A percentile compares a stretch with the other conserved stretches of the same genome.
These are phyloP conservation scores for Ispidina picta DNA, from an alignment of 2,797 vertebrate genomes.

Conservation along the genomic window DNA sequence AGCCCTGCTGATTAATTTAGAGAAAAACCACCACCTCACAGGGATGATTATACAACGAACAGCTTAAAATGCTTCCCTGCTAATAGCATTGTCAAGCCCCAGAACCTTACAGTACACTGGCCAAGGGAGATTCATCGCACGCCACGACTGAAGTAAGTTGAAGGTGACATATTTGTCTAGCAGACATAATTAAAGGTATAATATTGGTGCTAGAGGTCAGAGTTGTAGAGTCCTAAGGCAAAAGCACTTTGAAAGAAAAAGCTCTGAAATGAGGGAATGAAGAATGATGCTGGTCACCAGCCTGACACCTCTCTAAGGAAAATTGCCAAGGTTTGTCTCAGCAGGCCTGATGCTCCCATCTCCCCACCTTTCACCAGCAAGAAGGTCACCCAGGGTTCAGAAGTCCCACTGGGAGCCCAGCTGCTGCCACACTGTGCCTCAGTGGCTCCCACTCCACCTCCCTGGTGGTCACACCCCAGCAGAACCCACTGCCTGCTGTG, in stretches of 20 bases:
- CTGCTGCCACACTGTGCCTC: not conserved
- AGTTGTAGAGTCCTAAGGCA: conserved; percentile 42
- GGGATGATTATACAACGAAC: not conserved
- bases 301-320: conserved; percentile 38
- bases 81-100: conserved; percentile 5
- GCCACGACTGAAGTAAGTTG: not conserved
- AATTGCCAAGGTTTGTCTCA: conserved; percentile 54
- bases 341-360: not conserved
- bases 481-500: not conserved
- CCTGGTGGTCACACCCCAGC: not conserved
- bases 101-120: not conserved
- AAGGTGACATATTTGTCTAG: conserved; percentile 50
- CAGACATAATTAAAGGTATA: conserved; percentile 64
- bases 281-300: conserved; percentile 51
- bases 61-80: not conserved
- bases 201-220: conserved; percentile 62
- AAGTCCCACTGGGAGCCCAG: not conserved
- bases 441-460: fast-evolving
- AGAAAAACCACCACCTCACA: conserved; percentile 1
- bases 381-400: not conserved
- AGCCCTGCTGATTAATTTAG: conserved; percentile 24
- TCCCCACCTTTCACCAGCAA: not conserved
- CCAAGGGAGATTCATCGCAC: not conserved
- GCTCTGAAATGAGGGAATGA: conserved; percentile 65
- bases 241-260: conserved; percentile 12